Conservation (phyloP, 2,113 vertebrate species). For the Psittacula cyanocephala region DNA sequence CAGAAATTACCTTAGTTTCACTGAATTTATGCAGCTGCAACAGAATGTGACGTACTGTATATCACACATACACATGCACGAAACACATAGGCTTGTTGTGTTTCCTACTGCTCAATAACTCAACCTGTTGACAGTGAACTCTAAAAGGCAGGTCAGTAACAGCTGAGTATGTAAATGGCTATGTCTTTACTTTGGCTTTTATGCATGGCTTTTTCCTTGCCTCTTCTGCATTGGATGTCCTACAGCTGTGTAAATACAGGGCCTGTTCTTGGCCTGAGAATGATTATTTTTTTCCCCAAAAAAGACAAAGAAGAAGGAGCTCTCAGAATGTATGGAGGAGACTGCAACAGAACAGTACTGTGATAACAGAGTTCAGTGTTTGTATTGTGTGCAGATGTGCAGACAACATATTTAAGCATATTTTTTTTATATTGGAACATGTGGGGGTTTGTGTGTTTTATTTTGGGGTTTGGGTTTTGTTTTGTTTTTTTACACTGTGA, state of each 20-base stretch:
- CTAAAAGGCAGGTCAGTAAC: background rate
- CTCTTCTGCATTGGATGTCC: background rate
- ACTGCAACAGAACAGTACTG: background rate
- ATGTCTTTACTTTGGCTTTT: background rate
- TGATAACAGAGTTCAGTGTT: background rate
- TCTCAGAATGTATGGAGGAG: background rate
- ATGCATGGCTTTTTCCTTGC: background rate
- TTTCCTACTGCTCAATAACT: background rate
- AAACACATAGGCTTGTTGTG: background rate
- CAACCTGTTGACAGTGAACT: background rate
- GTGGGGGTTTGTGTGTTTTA: background rate
- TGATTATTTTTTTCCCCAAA: background rate
- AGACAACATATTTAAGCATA: background rate
- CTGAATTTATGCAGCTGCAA: background rate
- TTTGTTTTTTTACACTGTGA: conserved; percentile 27
- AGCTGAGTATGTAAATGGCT: background rate
- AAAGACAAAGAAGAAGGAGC: background rate
- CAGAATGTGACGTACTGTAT: background rate
- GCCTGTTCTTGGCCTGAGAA: background rate
- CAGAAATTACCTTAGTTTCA: background rate
- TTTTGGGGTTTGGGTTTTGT: background rate
- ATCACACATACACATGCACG: background rate
- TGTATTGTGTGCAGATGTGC: background rate
- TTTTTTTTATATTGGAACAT: background rate
- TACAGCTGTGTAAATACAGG: background rate